Evolutionary conservation across 2,888 invertebrate genomes (phyloP).

Genomic region (Plemyria rubiginata): DNA sequence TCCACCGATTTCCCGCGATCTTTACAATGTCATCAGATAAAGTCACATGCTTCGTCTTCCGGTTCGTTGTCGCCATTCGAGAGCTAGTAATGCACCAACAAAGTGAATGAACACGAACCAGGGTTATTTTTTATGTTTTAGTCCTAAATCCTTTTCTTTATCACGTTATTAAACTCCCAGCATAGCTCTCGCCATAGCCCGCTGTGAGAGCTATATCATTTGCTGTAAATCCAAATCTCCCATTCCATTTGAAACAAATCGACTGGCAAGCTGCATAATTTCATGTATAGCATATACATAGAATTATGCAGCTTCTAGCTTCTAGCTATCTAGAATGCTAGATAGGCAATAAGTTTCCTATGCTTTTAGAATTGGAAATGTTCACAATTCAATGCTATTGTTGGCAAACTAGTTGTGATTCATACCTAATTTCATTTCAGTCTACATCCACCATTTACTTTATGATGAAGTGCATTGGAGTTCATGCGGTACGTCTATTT

Average conservation of each 20-base stretch:
- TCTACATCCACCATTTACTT: slow-evolving; percentile 15
- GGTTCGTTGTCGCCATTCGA: too few species aligned
- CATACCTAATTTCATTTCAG: slow-evolving; percentile 22
- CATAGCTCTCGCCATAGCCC: too few species aligned
- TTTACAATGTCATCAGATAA: too few species aligned
- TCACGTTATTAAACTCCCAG: too few species aligned
- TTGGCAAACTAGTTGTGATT: slow-evolving; percentile 20
- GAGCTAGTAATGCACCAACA: too few species aligned
- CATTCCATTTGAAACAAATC: background rate
- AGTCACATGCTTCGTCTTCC: too few species aligned
- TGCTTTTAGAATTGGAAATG: background rate
- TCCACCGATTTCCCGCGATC: too few species aligned
- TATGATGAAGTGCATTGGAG: slow-evolving; percentile 9
- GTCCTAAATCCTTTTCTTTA: too few species aligned
- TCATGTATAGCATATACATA: too few species aligned
- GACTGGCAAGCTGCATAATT: background rate
- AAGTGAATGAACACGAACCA: too few species aligned
- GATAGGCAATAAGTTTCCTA: background rate
- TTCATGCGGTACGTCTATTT: background rate
- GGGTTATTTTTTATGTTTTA: too few species aligned
- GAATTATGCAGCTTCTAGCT: too few species aligned
- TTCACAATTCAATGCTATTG: slow-evolving; percentile 12
- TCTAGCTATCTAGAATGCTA: background rate
- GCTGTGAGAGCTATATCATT: background rate
- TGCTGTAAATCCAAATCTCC: background rate